Evolutionary conservation across 2,888 invertebrate genomes (phyloP).

Genomic region (Heliconius erato): DNA sequence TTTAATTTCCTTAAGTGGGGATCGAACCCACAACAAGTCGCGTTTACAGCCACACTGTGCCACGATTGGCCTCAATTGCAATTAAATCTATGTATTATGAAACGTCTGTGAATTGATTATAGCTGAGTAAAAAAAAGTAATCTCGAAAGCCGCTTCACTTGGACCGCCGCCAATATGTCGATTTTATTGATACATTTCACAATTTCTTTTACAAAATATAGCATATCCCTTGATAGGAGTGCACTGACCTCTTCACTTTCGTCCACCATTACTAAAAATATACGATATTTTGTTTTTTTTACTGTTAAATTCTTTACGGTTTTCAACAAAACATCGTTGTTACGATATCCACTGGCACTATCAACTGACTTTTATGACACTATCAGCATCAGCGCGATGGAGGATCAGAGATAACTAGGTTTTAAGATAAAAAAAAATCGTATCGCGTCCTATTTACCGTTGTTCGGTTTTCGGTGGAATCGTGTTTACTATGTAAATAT

Average conservation of each 20-base stretch:
- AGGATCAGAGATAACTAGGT: constrained; percentile 59
- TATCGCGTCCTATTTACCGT: constrained; percentile 48
- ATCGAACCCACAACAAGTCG: no score
- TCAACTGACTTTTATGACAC: constrained; percentile 45
- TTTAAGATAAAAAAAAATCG: constrained; percentile 54
- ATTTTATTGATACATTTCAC: constrained; percentile 45
- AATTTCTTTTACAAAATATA: constrained; percentile 37
- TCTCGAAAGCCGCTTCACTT: constrained; percentile 49
- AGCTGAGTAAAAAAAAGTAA: constrained; percentile 41
- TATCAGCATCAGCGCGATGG: constrained; percentile 60
- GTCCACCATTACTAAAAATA: constrained; percentile 56
- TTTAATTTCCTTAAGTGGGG: no score
- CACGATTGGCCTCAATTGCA: constrained; percentile 18
- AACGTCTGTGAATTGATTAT: constrained; percentile 33
- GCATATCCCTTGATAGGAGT: constrained; percentile 29
- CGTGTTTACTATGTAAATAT: constrained; percentile 1
- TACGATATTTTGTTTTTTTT: not conserved
- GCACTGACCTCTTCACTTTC: constrained; percentile 65
- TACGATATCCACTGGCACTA: constrained; percentile 30
- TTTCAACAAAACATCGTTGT: not conserved
- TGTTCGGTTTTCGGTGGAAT: constrained; percentile 3
- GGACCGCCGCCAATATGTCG: constrained; percentile 55
- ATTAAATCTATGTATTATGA: constrained; percentile 40
- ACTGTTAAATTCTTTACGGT: not conserved
- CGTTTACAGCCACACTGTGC: no score